Percentiles rank a stretch among this genome's conserved stretches.
These are phyloP conservation scores for Lobophora halterata DNA, from an alignment of 2,888 invertebrate genomes.

Conservation along the genomic window DNA sequence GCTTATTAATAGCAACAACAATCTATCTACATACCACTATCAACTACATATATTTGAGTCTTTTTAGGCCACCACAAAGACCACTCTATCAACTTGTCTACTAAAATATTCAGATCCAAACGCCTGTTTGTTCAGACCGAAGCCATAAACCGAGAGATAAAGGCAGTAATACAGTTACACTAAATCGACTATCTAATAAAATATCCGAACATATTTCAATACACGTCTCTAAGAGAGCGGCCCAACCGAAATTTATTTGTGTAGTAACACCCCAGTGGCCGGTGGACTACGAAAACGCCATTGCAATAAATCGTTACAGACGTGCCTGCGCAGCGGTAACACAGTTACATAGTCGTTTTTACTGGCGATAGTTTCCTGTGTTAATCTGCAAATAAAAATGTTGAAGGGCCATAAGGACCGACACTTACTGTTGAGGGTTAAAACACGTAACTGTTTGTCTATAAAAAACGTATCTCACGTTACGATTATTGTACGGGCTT, in stretches of 20 bases:
- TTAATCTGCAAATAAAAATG: slow-evolving; percentile 48
- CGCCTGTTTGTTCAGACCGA: slow-evolving; percentile 28
- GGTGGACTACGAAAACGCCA: slow-evolving; percentile 57
- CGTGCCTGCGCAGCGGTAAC: slow-evolving; percentile 45
- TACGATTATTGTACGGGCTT: slow-evolving; percentile 4
- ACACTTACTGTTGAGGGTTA: slow-evolving; percentile 26
- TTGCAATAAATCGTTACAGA: slow-evolving; percentile 66
- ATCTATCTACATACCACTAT: too few relatives aligned
- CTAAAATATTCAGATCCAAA: slow-evolving; percentile 21
- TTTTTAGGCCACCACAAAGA: too few relatives aligned
- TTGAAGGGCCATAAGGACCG: slow-evolving; percentile 31
- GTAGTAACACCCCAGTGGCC: slow-evolving; percentile 58
- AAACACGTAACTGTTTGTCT: slow-evolving; percentile 22
- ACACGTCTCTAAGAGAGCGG: slow-evolving; percentile 54
- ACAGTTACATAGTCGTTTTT: slow-evolving; percentile 51
- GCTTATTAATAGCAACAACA: too few relatives aligned
- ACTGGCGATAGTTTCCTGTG: slow-evolving; percentile 56
- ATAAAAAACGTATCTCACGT: slow-evolving; percentile 18
- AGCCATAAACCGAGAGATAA: slow-evolving; percentile 32
- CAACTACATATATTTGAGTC: too few relatives aligned
- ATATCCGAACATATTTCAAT: slow-evolving; percentile 63
- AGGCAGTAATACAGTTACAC: slow-evolving; percentile 44
- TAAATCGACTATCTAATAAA: slow-evolving; percentile 56
- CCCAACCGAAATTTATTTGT: slow-evolving; percentile 66
- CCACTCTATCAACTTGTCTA: slow-evolving; percentile 9